These are phyloP conservation scores for Chaitophorus viminalis DNA, from an alignment of 2,888 invertebrate genomes.

Conservation along the genomic window DNA sequence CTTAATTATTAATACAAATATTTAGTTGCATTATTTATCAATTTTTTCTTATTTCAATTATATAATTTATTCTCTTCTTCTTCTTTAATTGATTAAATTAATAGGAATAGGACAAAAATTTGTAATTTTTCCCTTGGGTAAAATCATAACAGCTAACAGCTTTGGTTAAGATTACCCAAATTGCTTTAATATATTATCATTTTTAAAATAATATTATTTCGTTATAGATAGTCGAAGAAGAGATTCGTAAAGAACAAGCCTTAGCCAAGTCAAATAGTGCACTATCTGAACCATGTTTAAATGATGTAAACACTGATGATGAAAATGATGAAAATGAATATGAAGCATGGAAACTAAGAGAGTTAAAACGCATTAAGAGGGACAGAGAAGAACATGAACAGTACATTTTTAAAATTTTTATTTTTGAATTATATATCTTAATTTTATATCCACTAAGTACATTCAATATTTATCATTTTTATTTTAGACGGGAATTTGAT, in stretches of 20 bases:
- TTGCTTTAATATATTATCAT: neutral
- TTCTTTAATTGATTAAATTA: too few species aligned
- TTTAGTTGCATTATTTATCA: too few species aligned
- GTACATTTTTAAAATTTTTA: slow-evolving; percentile 69
- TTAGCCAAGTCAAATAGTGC: slow-evolving; percentile 70
- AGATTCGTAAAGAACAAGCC: slow-evolving; percentile 83
- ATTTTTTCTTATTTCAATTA: too few species aligned
- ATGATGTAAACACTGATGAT: slow-evolving; percentile 91
- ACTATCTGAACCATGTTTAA: slow-evolving; percentile 80
- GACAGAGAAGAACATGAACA: slow-evolving; percentile 95
- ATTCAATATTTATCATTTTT: slow-evolving; percentile 4
- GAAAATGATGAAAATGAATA: slow-evolving; percentile 97
- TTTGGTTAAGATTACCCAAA: neutral
- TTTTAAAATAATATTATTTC: too few species aligned
- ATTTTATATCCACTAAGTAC: neutral
- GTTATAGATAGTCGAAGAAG: slow-evolving; percentile 84
- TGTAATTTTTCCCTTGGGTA: too few species aligned
- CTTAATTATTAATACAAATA: too few species aligned
- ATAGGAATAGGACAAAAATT: too few species aligned
- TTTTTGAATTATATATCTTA: neutral
- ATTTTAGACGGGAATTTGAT: slow-evolving; percentile 83
- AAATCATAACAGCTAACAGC: too few species aligned
- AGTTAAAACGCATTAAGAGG: slow-evolving; percentile 94
- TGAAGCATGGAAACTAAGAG: slow-evolving; percentile 97
- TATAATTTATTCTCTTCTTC: too few species aligned